Evolutionary conservation across 2,888 invertebrate species (phyloP).

Genomic region (Amphiduros pacificus): DNA sequence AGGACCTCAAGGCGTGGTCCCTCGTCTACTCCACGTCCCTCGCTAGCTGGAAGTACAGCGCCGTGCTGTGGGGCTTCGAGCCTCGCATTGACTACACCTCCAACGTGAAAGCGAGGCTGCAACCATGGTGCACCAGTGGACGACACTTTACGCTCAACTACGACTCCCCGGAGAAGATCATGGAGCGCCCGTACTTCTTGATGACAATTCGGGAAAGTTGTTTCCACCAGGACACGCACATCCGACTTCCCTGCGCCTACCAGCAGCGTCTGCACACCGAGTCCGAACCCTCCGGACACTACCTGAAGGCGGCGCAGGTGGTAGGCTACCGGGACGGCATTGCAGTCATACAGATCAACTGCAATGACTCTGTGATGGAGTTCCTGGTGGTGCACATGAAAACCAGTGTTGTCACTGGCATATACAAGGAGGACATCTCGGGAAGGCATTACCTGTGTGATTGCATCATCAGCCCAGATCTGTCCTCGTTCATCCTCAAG

Average conservation of each 20-base stretch:
- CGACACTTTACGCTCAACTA: constrained; percentile 29
- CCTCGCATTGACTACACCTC: constrained; percentile 35
- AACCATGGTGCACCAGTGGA: constrained; percentile 36
- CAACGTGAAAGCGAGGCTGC: constrained; percentile 33
- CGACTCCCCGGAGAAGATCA: constrained; percentile 26
- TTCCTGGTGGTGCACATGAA: constrained; percentile 38
- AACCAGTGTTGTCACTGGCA: constrained; percentile 31
- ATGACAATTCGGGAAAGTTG: constrained; percentile 33
- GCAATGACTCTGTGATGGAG: constrained; percentile 26
- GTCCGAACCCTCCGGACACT: constrained; percentile 33
- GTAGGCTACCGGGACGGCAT: constrained; percentile 36
- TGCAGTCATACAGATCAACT: constrained; percentile 26
- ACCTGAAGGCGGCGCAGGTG: constrained; percentile 35
- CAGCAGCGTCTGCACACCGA: constrained; percentile 28
- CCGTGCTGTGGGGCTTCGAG: constrained; percentile 36
- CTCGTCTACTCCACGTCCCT: constrained; percentile 25
- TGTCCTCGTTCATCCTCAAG: constrained; percentile 34
- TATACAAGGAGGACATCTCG: constrained; percentile 29
- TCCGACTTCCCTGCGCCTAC: constrained; percentile 32
- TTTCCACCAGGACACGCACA: constrained; percentile 33
- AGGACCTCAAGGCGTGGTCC: constrained; percentile 6
- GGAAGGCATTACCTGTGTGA: constrained; percentile 35
- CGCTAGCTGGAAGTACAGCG: constrained; percentile 33
- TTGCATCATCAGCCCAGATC: constrained; percentile 36
- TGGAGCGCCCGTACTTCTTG: constrained; percentile 30